Base-by-base conservation (phyloP, 2,797 vertebrate species). In the Adelosebastes latens region DNA sequence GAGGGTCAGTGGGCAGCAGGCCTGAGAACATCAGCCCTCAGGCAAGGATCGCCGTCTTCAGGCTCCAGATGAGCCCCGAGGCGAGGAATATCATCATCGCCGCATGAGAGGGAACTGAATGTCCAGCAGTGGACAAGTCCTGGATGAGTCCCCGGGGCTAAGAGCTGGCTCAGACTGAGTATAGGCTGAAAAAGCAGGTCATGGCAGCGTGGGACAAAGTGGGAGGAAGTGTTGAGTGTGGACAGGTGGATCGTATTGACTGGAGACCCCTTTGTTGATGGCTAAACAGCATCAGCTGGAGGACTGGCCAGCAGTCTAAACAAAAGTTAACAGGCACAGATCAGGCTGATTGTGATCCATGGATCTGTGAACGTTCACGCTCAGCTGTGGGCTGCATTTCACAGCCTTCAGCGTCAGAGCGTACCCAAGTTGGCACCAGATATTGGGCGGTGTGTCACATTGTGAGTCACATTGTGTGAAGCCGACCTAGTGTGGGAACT, bases 401-500 rank as follows among this genome's bases (percentile, higher is more conserved):
- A 24, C 25, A n/a, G 62, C 68, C 42, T 10, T 60, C 32, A 66
- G 20, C 52, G 49, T 86, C 70, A 72, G n/a, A 3, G 46, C 73
- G 61, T 81, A 55, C 39, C 80, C 25, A 39, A 49, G 60, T 16
- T 39, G 80, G 82, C 75, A 76, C 68, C 9, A 39, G 69, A 69
- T 46, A n/a, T 42, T 34, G 80, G 56, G 32, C 53, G 13, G 63
- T 80, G 80, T 90, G 85, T 90, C 85, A 87, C 77, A 64, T 32
- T 10, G 73, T 92, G 87, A 92, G 72, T 90, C 89, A 91, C 72
- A 32, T 16, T 61, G 81, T 80, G 85, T 87, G 85, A 79, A 82
- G 88, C 82, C 83, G 74, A 83, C 80, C 61, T 53, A 34, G 69
- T 73, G 89, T 88, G 76, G 74, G 83, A 88, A 86, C 77, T 79